A percentile compares a stretch with the other conserved stretches of the same genome.
Conservation (phyloP, 2,113 vertebrate genomes). For the Rallus limicola region DNA sequence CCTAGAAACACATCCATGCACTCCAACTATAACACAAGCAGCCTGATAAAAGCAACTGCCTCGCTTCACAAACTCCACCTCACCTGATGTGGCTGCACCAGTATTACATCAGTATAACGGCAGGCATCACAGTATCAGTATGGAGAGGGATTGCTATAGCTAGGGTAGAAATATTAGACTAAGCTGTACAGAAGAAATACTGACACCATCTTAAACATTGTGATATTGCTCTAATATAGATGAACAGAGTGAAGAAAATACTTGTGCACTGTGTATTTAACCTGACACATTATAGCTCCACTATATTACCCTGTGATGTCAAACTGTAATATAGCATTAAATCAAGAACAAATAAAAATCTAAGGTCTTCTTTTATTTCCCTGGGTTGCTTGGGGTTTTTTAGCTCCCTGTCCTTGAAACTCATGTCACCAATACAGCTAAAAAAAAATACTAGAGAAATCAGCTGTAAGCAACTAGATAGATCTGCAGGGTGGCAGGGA, state of each 20-base stretch:
- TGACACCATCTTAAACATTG: neutral
- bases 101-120: neutral
- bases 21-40: neutral
- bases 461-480: conserved; percentile 17
- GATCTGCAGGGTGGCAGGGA: conserved; percentile 24
- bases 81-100: neutral
- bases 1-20: fast-evolving
- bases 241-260: neutral
- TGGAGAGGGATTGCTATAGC: neutral
- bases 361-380: neutral
- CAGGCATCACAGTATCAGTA: neutral
- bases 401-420: conserved; percentile 55
- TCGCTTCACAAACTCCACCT: neutral
- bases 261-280: conserved; percentile 14
- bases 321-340: conserved; percentile 25
- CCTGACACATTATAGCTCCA: conserved; percentile 17
- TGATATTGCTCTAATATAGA: neutral
- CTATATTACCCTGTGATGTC: neutral
- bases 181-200: conserved; percentile 3
- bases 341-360: conserved; percentile 42
- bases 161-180: neutral
- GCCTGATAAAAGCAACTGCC: neutral
- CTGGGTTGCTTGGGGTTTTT: neutral
- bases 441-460: conserved; percentile 39
- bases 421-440: neutral